A percentile compares a stretch with the other conserved stretches of the same genome.
Conservation (phyloP, 2,797 vertebrate genomes). For the Remorina albescens region DNA sequence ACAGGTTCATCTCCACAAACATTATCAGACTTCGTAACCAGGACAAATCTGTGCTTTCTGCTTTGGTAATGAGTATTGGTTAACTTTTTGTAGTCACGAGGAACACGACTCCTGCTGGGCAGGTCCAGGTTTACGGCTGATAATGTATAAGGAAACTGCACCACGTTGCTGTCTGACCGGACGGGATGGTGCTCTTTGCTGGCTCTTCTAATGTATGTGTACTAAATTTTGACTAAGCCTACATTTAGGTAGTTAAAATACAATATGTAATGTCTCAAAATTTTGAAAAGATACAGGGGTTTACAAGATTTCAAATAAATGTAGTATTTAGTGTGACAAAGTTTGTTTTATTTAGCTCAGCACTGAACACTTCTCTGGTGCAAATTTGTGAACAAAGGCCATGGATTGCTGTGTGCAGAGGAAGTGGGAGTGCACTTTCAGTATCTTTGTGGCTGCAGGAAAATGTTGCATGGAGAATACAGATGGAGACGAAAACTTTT, state of each 20-base stretch:
- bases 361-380: neutral
- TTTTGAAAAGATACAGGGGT: neutral
- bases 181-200: neutral
- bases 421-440: neutral
- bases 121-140: neutral
- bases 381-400: neutral
- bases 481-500: slow-evolving; percentile 3
- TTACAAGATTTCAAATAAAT: neutral
- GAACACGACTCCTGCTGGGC: neutral
- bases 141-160: neutral
- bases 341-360: slow-evolving; percentile 1
- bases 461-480: neutral
- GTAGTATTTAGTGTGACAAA: neutral
- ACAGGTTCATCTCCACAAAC: neutral
- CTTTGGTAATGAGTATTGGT: neutral
- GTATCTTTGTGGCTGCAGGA: slow-evolving; percentile 1
- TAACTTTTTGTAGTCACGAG: neutral
- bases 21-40: neutral
- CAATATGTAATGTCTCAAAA: neutral
- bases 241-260: neutral
- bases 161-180: neutral
- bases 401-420: neutral
- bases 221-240: neutral
- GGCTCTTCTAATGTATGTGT: neutral
- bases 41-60: neutral